A percentile compares a stretch with the other conserved stretches of the same genome.
Evolutionary conservation across 2,113 vertebrate species (phyloP).

Genomic region (zebrafish (Danio rerio)): DNA sequence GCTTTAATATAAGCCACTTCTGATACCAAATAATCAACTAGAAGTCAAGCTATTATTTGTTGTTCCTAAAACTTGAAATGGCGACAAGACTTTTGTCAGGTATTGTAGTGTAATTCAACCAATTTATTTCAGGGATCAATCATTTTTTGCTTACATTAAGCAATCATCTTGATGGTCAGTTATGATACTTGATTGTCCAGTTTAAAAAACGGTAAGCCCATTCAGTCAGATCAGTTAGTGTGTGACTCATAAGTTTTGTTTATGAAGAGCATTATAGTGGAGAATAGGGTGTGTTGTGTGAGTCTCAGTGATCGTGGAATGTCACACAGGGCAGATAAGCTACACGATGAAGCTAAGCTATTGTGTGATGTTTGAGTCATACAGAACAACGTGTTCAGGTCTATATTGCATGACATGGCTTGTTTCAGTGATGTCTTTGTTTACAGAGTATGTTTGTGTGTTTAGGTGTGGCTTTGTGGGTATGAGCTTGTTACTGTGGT

Average conservation of each 20-base stretch:
- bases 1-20: too few relatives aligned
- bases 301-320: constrained; percentile 32
- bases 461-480: constrained; percentile 36
- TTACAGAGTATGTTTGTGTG: background rate
- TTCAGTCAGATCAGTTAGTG: constrained; percentile 28
- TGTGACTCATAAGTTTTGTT: constrained; percentile 43
- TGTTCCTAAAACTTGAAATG: too few relatives aligned
- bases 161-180: background rate
- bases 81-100: too few relatives aligned
- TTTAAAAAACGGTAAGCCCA: background rate
- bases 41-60: too few relatives aligned
- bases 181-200: constrained; percentile 2
- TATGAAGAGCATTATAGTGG: constrained; percentile 46
- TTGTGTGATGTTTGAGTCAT: constrained; percentile 42
- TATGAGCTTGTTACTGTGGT: background rate
- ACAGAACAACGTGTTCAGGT: constrained; percentile 13
- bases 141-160: constrained; percentile 2
- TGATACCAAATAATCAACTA: too few relatives aligned
- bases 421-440: constrained; percentile 15
- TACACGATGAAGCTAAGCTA: constrained; percentile 3
- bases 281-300: constrained; percentile 35
- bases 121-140: background rate
- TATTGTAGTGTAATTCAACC: background rate
- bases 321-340: constrained; percentile 34
- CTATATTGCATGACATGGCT: background rate